These are phyloP conservation scores for Pteronura brasiliensis DNA, from an alignment of 2,113 vertebrate genomes.

Conservation along the genomic window DNA sequence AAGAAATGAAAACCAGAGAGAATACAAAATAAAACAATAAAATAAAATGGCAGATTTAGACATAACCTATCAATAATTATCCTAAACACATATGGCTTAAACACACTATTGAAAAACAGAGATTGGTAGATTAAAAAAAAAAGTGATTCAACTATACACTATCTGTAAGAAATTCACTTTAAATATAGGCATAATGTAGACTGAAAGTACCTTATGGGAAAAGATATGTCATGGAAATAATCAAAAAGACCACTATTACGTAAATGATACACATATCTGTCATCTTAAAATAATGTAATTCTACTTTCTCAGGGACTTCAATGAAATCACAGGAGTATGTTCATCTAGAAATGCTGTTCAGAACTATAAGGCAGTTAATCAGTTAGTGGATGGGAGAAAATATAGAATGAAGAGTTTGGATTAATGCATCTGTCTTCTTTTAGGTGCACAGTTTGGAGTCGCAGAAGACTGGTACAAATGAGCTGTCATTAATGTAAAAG, in stretches of 20 bases:
- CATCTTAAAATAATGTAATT: not conserved
- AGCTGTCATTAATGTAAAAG: not conserved
- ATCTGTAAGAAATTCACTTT: not conserved
- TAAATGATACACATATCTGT: not conserved
- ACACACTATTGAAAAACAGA: not conserved
- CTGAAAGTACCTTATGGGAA: not conserved
- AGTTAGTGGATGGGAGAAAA: not conserved
- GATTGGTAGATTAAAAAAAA: not conserved
- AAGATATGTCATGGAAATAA: not conserved
- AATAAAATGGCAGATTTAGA: not conserved
- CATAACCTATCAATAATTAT: not conserved
- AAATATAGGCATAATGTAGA: not conserved
- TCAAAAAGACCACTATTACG: not conserved
- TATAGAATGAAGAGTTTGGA: not conserved
- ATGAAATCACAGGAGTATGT: not conserved
- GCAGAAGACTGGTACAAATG: not conserved
- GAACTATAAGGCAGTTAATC: not conserved
- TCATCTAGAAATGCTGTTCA: not conserved
- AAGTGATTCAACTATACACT: not conserved
- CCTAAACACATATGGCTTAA: not conserved
- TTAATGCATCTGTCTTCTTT: not conserved
- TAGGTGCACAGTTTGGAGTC: not conserved
- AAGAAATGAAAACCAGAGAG: not conserved
- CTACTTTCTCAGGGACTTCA: not conserved
- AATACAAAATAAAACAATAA: not conserved